Base-by-base conservation (phyloP, 2,113 vertebrate species). In the Syngnathus floridae region DNA sequence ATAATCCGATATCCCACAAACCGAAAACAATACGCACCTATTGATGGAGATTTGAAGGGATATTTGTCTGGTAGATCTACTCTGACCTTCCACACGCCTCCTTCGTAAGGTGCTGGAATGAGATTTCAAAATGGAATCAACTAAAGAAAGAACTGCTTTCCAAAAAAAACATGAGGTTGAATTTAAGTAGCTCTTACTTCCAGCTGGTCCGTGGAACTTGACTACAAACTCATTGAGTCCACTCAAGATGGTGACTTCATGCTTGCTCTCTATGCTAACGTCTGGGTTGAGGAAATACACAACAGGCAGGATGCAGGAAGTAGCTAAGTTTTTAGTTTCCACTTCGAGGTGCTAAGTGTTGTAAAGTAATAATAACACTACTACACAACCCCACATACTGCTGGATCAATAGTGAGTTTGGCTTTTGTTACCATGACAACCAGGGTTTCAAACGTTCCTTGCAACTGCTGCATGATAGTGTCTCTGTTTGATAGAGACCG, bases 41-140 rank as follows among this genome's bases (percentile, higher is more conserved):
- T 99, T 82, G 97, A 99, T 5, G 97, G 97, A 74, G 97, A 99
- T 89, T 99, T 99, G 91, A 99, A 99, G 75, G 97, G 97, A 73
- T 99, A 99, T 93, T 98, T 99, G 86, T 99, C 97, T 72, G 97
- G 97, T 82, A 99, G 93, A 88, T 99, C 97, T 82, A 99, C 97
- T 85, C 97, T 89, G 76, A 99, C 97, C 91, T 99, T 99, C 97
- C 97, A 99, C 7, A 99, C 96, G 36, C 97, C 97, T 16, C 93
- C 95, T 92, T 99, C 97, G 60, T 99, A 99, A 0, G 95, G 93
- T 67, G 97, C 97, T 99, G 72, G 55, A 63, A 49, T 14, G 57
- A 41, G n/a, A 8, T 22, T 31, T 63, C 5, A 4, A 62, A 54
- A 54, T 13, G 52, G 21, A 0, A 21, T 16, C 49, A 45, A 67